phyloP scores from a whole-genome alignment of 1,140 invertebrate genomes.

The Caenorhabditis brenneri region DNA sequence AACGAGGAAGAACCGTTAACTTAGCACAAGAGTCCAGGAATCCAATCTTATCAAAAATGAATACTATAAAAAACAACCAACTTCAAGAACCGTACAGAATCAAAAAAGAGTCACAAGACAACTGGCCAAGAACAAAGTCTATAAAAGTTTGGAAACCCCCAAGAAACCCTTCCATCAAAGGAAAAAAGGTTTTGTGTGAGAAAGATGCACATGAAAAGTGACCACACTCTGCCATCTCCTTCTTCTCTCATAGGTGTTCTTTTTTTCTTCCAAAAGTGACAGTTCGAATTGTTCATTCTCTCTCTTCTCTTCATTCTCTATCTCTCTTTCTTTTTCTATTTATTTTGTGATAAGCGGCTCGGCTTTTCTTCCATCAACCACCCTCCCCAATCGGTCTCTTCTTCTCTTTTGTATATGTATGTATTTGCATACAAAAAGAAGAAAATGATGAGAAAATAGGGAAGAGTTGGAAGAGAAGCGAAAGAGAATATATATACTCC shows the following conservation, averaged over 20 bases:
- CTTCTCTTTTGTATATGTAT: slow-evolving; percentile 8
- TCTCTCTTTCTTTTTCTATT: not conserved
- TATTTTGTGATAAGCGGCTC: slow-evolving; percentile 27
- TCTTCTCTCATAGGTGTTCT: not conserved
- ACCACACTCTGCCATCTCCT: not conserved
- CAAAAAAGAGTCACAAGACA: no score
- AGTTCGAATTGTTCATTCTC: slow-evolving; percentile 4
- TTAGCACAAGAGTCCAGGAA: no score
- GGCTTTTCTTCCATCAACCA: not conserved
- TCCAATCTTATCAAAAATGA: no score
- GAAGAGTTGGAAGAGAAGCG: no score
- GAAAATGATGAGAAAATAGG: no score
- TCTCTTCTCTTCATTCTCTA: not conserved
- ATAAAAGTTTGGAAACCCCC: no score
- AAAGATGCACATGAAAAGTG: not conserved
- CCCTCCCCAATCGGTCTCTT: not conserved
- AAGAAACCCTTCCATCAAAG: no score
- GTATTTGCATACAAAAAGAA: slow-evolving; percentile 31
- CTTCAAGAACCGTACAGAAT: no score
- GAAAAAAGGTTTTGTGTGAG: no score
- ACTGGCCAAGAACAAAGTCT: no score
- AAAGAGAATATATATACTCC: not conserved
- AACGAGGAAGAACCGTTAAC: no score
- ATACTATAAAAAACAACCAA: no score
- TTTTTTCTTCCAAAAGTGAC: slow-evolving; percentile 9